phyloP scores from a whole-genome alignment of 2,113 vertebrate genomes.

The Strigops habroptila region DNA sequence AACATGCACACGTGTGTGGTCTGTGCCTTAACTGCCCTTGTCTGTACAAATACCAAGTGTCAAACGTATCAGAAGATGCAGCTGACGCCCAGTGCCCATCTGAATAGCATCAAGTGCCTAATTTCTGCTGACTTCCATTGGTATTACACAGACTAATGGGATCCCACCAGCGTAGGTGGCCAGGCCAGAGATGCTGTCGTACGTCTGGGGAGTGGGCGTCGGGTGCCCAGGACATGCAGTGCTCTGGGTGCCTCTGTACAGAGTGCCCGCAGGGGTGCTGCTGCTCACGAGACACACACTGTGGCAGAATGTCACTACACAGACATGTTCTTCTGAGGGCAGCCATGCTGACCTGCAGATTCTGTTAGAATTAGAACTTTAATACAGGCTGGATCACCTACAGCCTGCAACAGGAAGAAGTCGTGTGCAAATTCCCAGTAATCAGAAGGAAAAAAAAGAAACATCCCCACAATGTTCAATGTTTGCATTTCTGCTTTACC shows the following conservation, averaged over 20 bases:
- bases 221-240: accelerated
- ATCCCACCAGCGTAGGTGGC: neutral
- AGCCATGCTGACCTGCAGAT: neutral
- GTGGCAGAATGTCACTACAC: neutral
- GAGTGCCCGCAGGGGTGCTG: accelerated
- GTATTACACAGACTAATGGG: accelerated
- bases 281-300: accelerated
- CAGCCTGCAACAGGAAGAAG: neutral
- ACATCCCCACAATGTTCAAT: neutral
- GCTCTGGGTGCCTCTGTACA: neutral
- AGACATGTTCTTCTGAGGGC: neutral
- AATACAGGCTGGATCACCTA: accelerated
- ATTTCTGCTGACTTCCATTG: neutral
- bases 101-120: accelerated
- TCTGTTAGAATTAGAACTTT: neutral
- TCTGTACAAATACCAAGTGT: neutral
- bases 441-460: neutral
- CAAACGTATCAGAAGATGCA: neutral
- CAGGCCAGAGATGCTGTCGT: neutral
- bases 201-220: accelerated
- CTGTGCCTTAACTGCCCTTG: neutral
- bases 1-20: accelerated
- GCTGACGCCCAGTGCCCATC: too few species aligned
- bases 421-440: neutral
- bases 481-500: neutral